Evolutionary conservation across 2,888 invertebrate genomes (phyloP).

Genomic region (Drosophila cracens): DNA sequence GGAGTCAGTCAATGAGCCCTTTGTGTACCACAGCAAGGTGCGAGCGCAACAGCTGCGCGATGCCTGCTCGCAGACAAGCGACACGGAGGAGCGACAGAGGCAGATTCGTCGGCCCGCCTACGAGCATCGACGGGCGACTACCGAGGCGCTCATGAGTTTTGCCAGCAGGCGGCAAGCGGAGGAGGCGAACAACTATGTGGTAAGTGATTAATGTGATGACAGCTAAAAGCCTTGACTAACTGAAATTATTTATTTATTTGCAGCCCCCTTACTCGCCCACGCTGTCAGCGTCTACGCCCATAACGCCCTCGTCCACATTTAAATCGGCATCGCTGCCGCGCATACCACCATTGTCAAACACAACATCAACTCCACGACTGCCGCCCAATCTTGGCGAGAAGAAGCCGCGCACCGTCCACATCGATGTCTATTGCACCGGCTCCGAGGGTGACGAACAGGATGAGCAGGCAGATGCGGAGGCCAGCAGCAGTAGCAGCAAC

Average conservation of each 20-base stretch:
- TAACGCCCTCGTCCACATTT: slow-evolving; percentile 76
- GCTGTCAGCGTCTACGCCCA: slow-evolving; percentile 34
- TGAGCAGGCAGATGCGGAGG: slow-evolving; percentile 81
- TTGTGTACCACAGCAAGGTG: slow-evolving; percentile 83
- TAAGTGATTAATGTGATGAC: slow-evolving; percentile 44
- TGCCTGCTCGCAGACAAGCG: slow-evolving; percentile 84
- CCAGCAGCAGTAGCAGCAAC: slow-evolving; percentile 66
- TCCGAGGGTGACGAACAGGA: slow-evolving; percentile 86
- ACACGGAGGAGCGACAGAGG: slow-evolving; percentile 81
- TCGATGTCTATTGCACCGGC: slow-evolving; percentile 91
- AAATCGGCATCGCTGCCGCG: slow-evolving; percentile 82
- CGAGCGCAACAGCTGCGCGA: slow-evolving; percentile 83
- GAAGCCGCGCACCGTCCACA: slow-evolving; percentile 88
- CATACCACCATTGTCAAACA: slow-evolving; percentile 70
- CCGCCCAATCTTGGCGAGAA: slow-evolving; percentile 76
- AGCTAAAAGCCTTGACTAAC: not conserved
- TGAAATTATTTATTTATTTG: not conserved
- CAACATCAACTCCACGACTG: slow-evolving; percentile 25
- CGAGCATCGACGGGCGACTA: slow-evolving; percentile 80
- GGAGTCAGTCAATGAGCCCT: slow-evolving; percentile 72
- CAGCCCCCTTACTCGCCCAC: slow-evolving; percentile 73
- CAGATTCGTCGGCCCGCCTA: slow-evolving; percentile 74
- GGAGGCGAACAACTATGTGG: slow-evolving; percentile 84
- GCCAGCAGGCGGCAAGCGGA: slow-evolving; percentile 71
- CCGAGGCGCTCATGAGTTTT: slow-evolving; percentile 72